These are phyloP conservation scores for Mylabris sibirica DNA, from an alignment of 2,888 invertebrate genomes.

Conservation along the genomic window DNA sequence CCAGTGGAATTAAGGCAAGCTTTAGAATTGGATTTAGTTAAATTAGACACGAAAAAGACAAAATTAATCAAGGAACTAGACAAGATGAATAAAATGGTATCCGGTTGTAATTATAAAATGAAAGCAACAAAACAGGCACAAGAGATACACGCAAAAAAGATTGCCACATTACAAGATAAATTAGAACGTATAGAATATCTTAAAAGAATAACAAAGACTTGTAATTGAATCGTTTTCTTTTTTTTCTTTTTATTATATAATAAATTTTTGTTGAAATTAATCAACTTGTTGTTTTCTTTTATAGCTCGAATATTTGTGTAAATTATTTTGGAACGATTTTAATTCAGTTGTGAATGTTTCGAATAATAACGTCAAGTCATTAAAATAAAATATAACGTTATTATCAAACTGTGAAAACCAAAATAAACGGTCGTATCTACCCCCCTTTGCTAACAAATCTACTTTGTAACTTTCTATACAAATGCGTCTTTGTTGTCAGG, in stretches of 20 bases:
- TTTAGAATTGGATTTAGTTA: constrained; percentile 49
- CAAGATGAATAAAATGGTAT: constrained; percentile 52
- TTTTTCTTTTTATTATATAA: not conserved
- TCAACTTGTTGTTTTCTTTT: constrained; percentile 17
- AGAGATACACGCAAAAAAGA: constrained; percentile 51
- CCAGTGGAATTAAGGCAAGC: constrained; percentile 50
- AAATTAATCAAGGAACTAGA: constrained; percentile 55
- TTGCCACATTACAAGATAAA: constrained; percentile 26
- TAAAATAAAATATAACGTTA: constrained; percentile 22
- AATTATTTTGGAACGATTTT: constrained; percentile 21
- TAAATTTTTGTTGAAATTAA: not conserved
- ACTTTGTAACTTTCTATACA: not conserved
- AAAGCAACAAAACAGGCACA: constrained; percentile 51
- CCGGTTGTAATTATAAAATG: constrained; percentile 48
- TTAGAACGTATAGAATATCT: constrained; percentile 30
- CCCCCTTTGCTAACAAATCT: not conserved
- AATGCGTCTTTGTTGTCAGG: no score
- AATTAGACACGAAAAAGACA: constrained; percentile 52
- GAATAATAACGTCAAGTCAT: constrained; percentile 19
- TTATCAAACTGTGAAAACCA: constrained; percentile 14
- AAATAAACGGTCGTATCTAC: constrained; percentile 6
- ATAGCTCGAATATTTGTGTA: constrained; percentile 9
- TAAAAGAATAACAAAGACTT: constrained; percentile 16
- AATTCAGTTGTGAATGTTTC: constrained; percentile 19
- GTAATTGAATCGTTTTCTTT: constrained; percentile 21